Conservation (phyloP, 2,888 invertebrate species). For the Drosophila rellima region DNA sequence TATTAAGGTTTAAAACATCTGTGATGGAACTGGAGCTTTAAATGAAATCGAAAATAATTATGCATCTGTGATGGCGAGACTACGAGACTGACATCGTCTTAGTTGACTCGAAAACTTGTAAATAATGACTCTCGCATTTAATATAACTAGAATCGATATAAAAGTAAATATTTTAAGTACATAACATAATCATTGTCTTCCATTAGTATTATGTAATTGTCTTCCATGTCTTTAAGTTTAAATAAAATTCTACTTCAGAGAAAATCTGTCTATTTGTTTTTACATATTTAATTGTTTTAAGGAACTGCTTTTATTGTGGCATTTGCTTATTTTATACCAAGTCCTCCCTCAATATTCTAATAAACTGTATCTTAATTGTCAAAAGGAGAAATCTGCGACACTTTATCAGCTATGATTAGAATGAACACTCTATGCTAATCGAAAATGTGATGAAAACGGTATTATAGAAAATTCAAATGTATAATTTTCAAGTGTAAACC, state of each 20-base stretch:
- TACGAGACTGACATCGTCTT: slow-evolving; percentile 50
- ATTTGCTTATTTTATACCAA: too few relatives aligned
- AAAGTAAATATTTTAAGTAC: slow-evolving; percentile 25
- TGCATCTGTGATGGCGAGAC: slow-evolving; percentile 66
- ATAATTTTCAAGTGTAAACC: too few relatives aligned
- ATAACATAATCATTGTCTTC: slow-evolving; percentile 60
- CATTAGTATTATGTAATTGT: slow-evolving; percentile 53
- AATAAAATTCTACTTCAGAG: slow-evolving; percentile 42
- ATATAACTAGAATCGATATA: slow-evolving; percentile 3
- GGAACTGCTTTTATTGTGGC: too few relatives aligned
- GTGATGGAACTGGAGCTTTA: slow-evolving; percentile 65
- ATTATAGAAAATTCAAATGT: too few relatives aligned
- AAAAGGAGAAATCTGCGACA: too few relatives aligned
- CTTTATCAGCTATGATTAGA: too few relatives aligned
- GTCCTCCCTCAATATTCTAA: too few relatives aligned
- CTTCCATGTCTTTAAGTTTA: slow-evolving; percentile 64
- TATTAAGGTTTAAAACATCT: slow-evolving; percentile 30
- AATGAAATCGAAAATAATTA: slow-evolving; percentile 23
- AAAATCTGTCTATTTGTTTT: not conserved
- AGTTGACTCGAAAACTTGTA: slow-evolving; percentile 19
- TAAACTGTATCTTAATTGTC: too few relatives aligned
- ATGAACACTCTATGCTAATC: too few relatives aligned
- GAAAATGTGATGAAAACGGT: too few relatives aligned
- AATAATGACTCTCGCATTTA: slow-evolving; percentile 40
- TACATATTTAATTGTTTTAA: too few relatives aligned